Evolutionary conservation across 2,888 invertebrate genomes (phyloP).

Genomic region (Sinotaia quadrata): DNA sequence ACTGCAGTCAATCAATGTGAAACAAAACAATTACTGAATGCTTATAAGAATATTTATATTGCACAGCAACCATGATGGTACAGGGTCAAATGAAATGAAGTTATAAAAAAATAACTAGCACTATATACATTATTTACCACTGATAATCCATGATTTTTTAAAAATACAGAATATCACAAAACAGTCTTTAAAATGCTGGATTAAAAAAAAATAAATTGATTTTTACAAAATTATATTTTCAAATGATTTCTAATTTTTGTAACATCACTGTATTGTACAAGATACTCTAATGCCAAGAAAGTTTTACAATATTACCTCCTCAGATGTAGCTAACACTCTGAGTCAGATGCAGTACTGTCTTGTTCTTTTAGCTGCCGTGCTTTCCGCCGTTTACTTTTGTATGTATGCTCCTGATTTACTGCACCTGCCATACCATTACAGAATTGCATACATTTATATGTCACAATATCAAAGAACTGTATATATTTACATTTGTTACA

Average conservation of each 20-base stretch:
- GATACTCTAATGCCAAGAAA: neutral
- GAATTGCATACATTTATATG: neutral
- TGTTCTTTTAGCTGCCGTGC: slow-evolving; percentile 43
- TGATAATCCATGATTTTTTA: neutral
- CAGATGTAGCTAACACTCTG: slow-evolving; percentile 34
- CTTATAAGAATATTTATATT: too few relatives aligned
- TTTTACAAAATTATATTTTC: neutral
- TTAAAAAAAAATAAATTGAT: neutral
- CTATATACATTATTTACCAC: neutral
- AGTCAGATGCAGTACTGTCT: slow-evolving; percentile 42
- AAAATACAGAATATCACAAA: neutral
- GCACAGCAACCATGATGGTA: too few relatives aligned
- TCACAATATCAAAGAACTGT: neutral
- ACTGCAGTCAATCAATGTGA: too few relatives aligned
- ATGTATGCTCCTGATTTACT: slow-evolving; percentile 64
- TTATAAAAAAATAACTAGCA: too few relatives aligned
- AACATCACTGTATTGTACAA: neutral
- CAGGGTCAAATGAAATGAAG: too few relatives aligned
- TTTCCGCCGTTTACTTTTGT: slow-evolving; percentile 68
- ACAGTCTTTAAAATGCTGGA: neutral
- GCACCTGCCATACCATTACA: slow-evolving; percentile 46
- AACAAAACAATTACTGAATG: too few relatives aligned
- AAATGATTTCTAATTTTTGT: neutral
- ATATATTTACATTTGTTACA: too few relatives aligned
- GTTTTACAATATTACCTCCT: slow-evolving; percentile 1